Base-by-base conservation (phyloP, 1,140 invertebrate genomes). In the Aradophagus sp. region DNA sequence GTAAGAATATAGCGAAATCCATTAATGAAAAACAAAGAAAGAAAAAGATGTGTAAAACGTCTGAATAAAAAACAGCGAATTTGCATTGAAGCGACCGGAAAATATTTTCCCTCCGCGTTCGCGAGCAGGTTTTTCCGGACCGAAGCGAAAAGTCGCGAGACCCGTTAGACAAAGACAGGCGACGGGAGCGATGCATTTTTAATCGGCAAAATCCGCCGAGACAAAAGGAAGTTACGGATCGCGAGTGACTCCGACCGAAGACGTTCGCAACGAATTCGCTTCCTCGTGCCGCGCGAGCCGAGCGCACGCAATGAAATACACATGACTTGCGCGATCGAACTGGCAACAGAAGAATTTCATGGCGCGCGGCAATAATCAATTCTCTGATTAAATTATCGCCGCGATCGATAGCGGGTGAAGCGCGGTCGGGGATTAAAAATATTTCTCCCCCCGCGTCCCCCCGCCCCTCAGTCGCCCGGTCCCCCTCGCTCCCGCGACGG, bases 371-470 rank as follows among this genome's bases (percentile, higher is more conserved):
- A 31, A 59, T 39, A 36, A 48, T 38, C 38, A 15, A 29, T 27
- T 15, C 6, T 10, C 11, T 8, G 11, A 58, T 58, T 38, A 14
- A 58, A 31, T 58, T 47, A 38, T 38, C n/a, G 8, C 15, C 6
- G 1, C 17, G 31, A 39, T 47, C 55, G 32, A 59, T 59, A 56
- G 26, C 26, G 27, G 42, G 23, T 11, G 41, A 38, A 36, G 13
- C 47, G 42, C 16, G 10, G 14, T 12, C 27, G 38, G 29, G 12
- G 41, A 42, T 59, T 5, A 5, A 34, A 44, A 48, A 34, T 41
- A 32, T 61, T 16, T 23, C 11, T 39, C 16, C 15, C 13, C 29
- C n/a, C n/a, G n/a, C n/a, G n/a, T n/a, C n/a, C n/a, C n/a, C n/a
- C n/a, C n/a, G n/a, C n/a, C n/a, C n/a, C n/a, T n/a, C n/a, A n/a